Evolutionary conservation across 2,888 invertebrate genomes (phyloP).

Genomic region (Euphydryas editha): DNA sequence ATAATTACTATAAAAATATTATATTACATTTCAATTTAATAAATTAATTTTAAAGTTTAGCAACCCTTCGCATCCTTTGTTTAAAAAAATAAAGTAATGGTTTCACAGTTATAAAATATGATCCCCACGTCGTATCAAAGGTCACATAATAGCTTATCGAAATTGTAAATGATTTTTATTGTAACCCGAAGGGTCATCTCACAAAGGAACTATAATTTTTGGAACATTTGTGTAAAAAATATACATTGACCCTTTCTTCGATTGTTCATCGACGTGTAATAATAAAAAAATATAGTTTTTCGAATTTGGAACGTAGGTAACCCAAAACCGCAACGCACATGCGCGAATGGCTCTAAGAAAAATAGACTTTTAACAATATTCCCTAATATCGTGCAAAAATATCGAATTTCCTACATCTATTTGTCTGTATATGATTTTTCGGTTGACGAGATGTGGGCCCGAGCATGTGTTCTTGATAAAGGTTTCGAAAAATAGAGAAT

Average conservation of each 20-base stretch:
- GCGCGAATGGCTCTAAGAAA: constrained; percentile 68
- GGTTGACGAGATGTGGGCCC: constrained; percentile 60
- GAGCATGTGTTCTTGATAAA: constrained; percentile 73
- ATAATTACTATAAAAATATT: constrained; percentile 1
- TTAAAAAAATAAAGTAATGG: constrained; percentile 20
- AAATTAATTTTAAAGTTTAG: constrained; percentile 6
- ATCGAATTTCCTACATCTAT: constrained; percentile 65
- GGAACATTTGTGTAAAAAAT: constrained; percentile 47
- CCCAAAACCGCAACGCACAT: constrained; percentile 72
- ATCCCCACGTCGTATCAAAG: constrained; percentile 40
- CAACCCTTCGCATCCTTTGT: constrained; percentile 17
- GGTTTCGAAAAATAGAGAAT: constrained; percentile 34
- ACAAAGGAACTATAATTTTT: constrained; percentile 61
- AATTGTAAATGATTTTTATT: constrained; percentile 48
- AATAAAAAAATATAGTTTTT: constrained; percentile 57
- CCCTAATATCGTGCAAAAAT: constrained; percentile 76
- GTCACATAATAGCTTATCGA: constrained; percentile 45
- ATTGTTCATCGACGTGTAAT: constrained; percentile 64
- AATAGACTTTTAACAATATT: constrained; percentile 75
- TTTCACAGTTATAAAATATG: constrained; percentile 8
- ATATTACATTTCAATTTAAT: constrained; percentile 1
- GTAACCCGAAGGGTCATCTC: constrained; percentile 54
- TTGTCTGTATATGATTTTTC: constrained; percentile 55
- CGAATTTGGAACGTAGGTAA: constrained; percentile 61
- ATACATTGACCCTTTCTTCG: constrained; percentile 74